These are phyloP conservation scores for Neuroscelio doddi DNA, from an alignment of 2,888 invertebrate genomes.

Conservation along the genomic window DNA sequence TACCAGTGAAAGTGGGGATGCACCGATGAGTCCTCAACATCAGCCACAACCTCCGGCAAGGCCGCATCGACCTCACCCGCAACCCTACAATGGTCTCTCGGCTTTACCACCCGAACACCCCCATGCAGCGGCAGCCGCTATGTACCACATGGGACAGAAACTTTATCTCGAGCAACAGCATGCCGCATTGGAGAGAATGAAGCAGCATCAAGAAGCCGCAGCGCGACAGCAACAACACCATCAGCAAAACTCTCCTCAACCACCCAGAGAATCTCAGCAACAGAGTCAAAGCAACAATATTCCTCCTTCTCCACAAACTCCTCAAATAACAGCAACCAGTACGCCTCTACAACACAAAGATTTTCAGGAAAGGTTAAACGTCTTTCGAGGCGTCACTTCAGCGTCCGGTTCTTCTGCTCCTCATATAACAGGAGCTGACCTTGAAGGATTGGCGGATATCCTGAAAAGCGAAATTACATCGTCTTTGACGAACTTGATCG, in stretches of 20 bases:
- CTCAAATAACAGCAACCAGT: constrained; percentile 70
- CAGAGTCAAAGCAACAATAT: constrained; percentile 61
- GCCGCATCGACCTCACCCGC: constrained; percentile 72
- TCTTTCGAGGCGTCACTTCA: constrained; percentile 80
- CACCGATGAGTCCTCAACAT: constrained; percentile 70
- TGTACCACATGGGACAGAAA: constrained; percentile 72
- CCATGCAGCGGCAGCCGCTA: constrained; percentile 71
- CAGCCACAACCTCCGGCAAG: constrained; percentile 74
- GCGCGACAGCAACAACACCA: constrained; percentile 75
- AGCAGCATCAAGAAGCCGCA: constrained; percentile 73
- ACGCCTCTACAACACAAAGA: constrained; percentile 76
- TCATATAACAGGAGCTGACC: constrained; percentile 81
- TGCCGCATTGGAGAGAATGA: constrained; percentile 72
- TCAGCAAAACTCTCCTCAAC: constrained; percentile 67
- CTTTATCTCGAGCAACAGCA: constrained; percentile 76
- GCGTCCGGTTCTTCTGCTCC: constrained; percentile 76
- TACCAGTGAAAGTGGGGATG: constrained; percentile 74
- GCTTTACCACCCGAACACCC: constrained; percentile 77
- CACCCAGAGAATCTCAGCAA: constrained; percentile 58
- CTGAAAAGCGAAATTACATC: constrained; percentile 92
- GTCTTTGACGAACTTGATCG: constrained; percentile 87
- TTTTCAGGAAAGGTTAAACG: constrained; percentile 84
- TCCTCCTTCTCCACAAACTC: constrained; percentile 59
- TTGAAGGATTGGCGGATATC: constrained; percentile 91
- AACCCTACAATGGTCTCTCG: constrained; percentile 74